phyloP scores from a whole-genome alignment of 2,888 invertebrate genomes.

The Clusia tigrina region DNA sequence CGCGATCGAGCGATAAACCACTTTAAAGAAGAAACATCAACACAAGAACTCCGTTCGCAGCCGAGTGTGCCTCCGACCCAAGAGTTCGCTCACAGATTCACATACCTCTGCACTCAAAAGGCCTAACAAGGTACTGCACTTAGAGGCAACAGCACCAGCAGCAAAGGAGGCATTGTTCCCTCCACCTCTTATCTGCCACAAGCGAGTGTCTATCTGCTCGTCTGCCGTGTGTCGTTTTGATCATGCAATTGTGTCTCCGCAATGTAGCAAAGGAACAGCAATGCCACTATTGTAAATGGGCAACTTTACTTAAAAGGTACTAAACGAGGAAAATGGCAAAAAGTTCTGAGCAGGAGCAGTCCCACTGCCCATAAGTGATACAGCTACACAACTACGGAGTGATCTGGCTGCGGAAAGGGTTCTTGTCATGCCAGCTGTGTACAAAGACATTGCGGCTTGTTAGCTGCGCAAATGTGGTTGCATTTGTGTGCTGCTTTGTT shows the following conservation, averaged over 20 bases:
- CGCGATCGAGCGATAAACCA: conserved; percentile 56
- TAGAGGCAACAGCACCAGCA: conserved; percentile 28
- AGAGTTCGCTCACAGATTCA: conserved; percentile 12
- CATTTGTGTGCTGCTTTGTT: conserved; percentile 34
- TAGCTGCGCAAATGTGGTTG: conserved; percentile 41
- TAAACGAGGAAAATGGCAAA: neutral
- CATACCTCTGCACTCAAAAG: no score
- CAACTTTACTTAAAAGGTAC: neutral
- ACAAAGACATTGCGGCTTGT: conserved; percentile 23
- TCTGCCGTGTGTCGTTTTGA: no score
- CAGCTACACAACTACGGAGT: neutral
- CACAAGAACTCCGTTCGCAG: neutral
- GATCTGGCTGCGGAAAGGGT: neutral
- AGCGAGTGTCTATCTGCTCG: no score
- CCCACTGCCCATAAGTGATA: neutral
- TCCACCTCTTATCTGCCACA: neutral
- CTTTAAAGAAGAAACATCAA: conserved; percentile 55
- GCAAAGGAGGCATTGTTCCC: neutral
- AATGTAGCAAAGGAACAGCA: no score
- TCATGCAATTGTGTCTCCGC: no score
- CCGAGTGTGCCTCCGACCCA: neutral
- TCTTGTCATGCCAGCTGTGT: no score
- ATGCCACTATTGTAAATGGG: no score
- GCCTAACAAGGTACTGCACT: conserved; percentile 51
- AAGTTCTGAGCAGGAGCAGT: neutral